Percentiles rank a stretch among this genome's conserved stretches.
Evolutionary conservation across 2,888 invertebrate genomes (phyloP).

Genomic region (Sphinx pinastri): DNA sequence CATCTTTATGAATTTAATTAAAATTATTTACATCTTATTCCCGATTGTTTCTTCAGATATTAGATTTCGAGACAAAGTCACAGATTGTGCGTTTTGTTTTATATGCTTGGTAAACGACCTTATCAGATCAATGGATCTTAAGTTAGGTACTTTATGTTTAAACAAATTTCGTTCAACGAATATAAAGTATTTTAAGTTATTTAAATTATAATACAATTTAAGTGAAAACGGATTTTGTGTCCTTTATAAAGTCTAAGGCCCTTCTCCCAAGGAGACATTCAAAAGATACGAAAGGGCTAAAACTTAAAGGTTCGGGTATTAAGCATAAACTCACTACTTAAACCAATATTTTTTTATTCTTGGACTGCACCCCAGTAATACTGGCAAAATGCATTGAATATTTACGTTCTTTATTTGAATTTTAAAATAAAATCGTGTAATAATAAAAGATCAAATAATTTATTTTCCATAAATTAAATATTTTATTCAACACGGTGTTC

Average conservation of each 20-base stretch:
- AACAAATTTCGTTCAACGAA: too few relatives aligned
- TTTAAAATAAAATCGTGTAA: background rate
- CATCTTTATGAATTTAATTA: background rate
- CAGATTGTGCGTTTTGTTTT: background rate
- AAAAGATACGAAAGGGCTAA: too few relatives aligned
- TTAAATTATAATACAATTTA: too few relatives aligned
- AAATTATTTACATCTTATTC: background rate
- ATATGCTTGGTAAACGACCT: background rate
- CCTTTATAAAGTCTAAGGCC: too few relatives aligned
- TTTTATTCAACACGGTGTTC: constrained; percentile 3
- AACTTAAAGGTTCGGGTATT: too few relatives aligned
- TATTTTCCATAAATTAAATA: background rate
- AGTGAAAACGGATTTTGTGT: too few relatives aligned
- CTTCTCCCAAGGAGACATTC: too few relatives aligned
- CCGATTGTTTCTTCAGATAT: background rate
- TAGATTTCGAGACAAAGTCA: background rate
- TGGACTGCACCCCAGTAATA: background rate
- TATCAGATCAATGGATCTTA: too few relatives aligned
- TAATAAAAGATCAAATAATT: background rate
- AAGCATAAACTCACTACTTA: too few relatives aligned
- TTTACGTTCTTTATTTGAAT: background rate
- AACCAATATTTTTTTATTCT: too few relatives aligned
- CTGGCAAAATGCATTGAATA: background rate
- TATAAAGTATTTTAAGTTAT: too few relatives aligned
- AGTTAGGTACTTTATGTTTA: too few relatives aligned